Conservation (phyloP, 1,140 invertebrate species). For the Drosophila orena region DNA sequence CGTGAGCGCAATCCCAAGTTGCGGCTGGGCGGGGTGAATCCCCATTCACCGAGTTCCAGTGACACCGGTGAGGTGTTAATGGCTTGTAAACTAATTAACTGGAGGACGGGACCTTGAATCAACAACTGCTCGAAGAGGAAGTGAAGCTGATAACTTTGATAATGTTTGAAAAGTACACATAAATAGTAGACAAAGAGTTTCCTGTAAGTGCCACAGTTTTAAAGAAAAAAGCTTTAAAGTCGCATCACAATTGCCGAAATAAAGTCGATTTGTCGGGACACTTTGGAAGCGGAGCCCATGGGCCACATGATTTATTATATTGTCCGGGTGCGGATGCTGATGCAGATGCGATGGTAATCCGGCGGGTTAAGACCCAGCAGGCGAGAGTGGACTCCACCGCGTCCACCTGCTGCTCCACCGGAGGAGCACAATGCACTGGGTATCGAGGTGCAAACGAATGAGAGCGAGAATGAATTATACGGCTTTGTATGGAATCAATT, state of each 20-base stretch:
- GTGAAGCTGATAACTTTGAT: no score
- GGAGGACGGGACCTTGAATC: background rate
- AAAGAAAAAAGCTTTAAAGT: background rate
- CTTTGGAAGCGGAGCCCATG: conserved; percentile 16
- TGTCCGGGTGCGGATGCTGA: conserved; percentile 12
- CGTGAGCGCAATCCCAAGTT: conserved; percentile 38
- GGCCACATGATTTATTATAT: conserved; percentile 47
- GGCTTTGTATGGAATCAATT: conserved; percentile 72
- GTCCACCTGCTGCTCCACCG: background rate
- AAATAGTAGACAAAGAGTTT: no score
- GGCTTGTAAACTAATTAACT: conserved; percentile 45
- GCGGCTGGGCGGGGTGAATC: background rate
- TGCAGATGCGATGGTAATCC: conserved; percentile 39
- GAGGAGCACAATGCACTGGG: conserved; percentile 22
- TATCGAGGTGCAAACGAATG: conserved; percentile 43
- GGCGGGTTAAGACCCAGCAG: conserved; percentile 25
- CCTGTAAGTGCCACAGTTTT: no score
- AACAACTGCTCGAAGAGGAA: background rate
- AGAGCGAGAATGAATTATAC: conserved; percentile 63
- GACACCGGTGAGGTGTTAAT: conserved; percentile 31
- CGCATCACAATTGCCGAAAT: conserved; percentile 18
- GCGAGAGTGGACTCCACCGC: background rate
- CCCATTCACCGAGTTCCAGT: background rate
- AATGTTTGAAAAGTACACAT: no score
- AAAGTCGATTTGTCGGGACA: conserved; percentile 35